Base-by-base conservation (phyloP, 64 coral and sea anemone species). In the Porites australiensis region DNA sequence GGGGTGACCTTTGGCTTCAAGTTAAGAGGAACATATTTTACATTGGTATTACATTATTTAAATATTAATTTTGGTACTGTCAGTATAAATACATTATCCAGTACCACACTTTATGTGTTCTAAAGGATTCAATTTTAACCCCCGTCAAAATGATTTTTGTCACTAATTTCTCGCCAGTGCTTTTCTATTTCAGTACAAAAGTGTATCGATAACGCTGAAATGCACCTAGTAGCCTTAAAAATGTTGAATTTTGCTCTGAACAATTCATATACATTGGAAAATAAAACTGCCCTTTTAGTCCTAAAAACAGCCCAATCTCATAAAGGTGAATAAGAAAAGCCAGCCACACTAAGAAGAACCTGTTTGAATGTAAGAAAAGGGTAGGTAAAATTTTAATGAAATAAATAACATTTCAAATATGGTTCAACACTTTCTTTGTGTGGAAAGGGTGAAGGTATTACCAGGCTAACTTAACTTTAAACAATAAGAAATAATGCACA, bases 31-130 rank as follows among this genome's bases (percentile, higher is more conserved):
- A 83, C 60, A 50, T 83, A 83, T 83, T 83, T 83, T 83, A 83
- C 81, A 83, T 83, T 83, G 69, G 67, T 83, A 66, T 83, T 83
- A 83, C 81, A 83, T 83, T 83, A 84, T 84, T 84, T 84, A 84
- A 84, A 84, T 84, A 84, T 84, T 84, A 22, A 83, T 83, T 83
- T 6, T 49, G 81, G 81, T 68, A 84, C 81, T 69, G 81, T 84
- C 46, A 84, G 81, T 84, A 49, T 84, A 84, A 84, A 84, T 84
- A 84, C 62, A 84, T 44, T 84, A 69, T 68, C 63, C 81, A 84
- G 81, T 84, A 69, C 81, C 81, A 83, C 18, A 16, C 44, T 44
- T 66, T 6, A 83, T 68, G 45, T 13, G 14, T 52, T 57, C 54
- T 50, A 84, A 20, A 84, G 81, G 79, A 65, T 68, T 84, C 13